phyloP scores from a whole-genome alignment of 1,140 invertebrate genomes.

The Akabosia matsudoensis region DNA sequence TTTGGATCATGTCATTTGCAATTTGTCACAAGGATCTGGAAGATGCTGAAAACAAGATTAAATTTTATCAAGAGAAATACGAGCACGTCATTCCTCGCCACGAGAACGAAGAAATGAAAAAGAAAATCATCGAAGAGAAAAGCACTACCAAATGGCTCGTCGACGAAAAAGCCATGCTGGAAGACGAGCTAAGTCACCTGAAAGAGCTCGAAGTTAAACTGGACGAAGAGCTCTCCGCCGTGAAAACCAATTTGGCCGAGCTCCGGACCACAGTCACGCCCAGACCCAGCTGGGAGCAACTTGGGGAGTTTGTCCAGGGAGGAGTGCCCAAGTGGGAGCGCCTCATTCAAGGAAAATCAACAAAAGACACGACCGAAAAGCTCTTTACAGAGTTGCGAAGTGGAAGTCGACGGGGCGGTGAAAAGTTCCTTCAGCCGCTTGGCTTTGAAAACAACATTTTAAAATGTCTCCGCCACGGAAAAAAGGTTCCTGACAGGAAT shows the following conservation, averaged over 20 bases:
- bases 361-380: slow-evolving; percentile 23
- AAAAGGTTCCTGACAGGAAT: background rate
- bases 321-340: slow-evolving; percentile 10
- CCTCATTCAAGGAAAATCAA: slow-evolving; percentile 16
- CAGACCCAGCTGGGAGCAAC: slow-evolving; percentile 30
- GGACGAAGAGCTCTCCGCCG: background rate
- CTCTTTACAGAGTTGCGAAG: slow-evolving; percentile 32
- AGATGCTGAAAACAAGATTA: slow-evolving; percentile 5
- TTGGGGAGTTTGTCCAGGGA: slow-evolving; percentile 28
- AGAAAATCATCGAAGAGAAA: background rate
- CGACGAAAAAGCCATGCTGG: background rate
- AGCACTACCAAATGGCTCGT: background rate
- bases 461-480: slow-evolving; percentile 15
- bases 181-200: slow-evolving; percentile 4
- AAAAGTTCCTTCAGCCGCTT: slow-evolving; percentile 11
- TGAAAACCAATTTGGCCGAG: slow-evolving; percentile 21
- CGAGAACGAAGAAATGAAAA: slow-evolving; percentile 26
- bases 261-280: slow-evolving; percentile 15
- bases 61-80: background rate
- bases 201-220: background rate
- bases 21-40: slow-evolving; percentile 16
- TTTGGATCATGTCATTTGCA: slow-evolving; percentile 15
- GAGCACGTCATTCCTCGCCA: slow-evolving; percentile 31
- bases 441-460: background rate
- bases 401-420: slow-evolving; percentile 1